Conservation (phyloP, 2,113 vertebrate species). For the Nematolebias whitei region DNA sequence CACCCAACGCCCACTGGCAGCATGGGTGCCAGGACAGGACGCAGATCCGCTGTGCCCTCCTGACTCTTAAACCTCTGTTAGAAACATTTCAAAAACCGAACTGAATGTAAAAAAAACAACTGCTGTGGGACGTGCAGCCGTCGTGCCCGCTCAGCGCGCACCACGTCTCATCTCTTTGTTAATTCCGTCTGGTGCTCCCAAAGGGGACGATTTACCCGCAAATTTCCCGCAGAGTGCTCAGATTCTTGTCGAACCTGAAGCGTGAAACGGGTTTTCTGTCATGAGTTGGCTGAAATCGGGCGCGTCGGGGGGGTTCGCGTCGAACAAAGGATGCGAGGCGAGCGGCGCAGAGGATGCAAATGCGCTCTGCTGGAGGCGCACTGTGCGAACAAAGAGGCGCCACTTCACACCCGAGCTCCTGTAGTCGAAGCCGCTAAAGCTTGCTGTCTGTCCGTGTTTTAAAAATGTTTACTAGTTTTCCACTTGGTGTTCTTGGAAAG, state of each 20-base stretch:
- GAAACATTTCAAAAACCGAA: rapidly evolving
- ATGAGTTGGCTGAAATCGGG: conserved; percentile 11
- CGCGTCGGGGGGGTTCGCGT: neutral
- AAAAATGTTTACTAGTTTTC: neutral
- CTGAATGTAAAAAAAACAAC: neutral
- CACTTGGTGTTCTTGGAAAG: neutral
- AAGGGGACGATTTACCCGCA: neutral
- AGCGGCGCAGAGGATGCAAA: conserved; percentile 70
- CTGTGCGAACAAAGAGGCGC: conserved; percentile 50
- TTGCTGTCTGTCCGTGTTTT: neutral
- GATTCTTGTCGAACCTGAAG: neutral
- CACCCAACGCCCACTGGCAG: conserved; percentile 61
- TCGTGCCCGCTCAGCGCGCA: conserved; percentile 29
- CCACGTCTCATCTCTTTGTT: conserved; percentile 54
- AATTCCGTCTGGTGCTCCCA: conserved; percentile 11
- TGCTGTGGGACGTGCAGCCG: conserved; percentile 1
- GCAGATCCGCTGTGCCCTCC: neutral
- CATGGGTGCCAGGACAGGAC: conserved; percentile 28
- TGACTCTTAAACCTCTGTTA: neutral
- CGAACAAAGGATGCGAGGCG: conserved; percentile 75
- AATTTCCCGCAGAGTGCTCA: rapidly evolving
- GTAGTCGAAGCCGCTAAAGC: neutral
- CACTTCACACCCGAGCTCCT: neutral
- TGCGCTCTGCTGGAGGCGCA: conserved; percentile 62
- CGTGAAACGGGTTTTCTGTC: conserved; percentile 42